Percentiles rank a stretch among this genome's conserved stretches.
Evolutionary conservation across 2,888 invertebrate species (phyloP).

Genomic region (Chydorus sphaericus): DNA sequence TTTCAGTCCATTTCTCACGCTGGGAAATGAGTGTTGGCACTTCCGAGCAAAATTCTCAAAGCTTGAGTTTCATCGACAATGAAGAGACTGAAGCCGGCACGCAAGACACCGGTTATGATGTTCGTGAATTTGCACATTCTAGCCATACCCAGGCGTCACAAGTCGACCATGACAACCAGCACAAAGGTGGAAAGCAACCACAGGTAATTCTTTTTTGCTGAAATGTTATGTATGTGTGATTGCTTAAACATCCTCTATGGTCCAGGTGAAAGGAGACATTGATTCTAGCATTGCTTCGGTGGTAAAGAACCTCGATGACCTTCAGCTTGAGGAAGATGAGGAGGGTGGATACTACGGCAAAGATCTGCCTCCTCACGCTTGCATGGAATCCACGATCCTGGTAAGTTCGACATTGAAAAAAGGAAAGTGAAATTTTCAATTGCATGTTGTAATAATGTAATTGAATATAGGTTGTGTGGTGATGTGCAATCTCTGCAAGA

Average conservation of each 20-base stretch:
- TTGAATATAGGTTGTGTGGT: constrained; percentile 96
- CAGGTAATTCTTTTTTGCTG: not conserved
- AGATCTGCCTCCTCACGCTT: constrained; percentile 88
- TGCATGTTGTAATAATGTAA: no score
- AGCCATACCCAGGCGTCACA: constrained; percentile 64
- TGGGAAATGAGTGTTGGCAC: constrained; percentile 82
- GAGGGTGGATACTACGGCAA: constrained; percentile 75
- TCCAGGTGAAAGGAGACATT: constrained; percentile 9
- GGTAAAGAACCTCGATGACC: constrained; percentile 56
- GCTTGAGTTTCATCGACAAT: constrained; percentile 87
- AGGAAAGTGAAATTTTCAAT: no score
- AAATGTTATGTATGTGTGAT: not conserved
- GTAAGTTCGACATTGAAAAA: no score
- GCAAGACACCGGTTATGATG: constrained; percentile 93
- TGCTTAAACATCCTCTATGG: no score
- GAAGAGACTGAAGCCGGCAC: constrained; percentile 91
- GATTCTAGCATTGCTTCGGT: constrained; percentile 43
- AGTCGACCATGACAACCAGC: constrained; percentile 6
- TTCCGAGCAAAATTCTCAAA: constrained; percentile 88
- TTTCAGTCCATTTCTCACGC: no score
- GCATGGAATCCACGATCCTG: constrained; percentile 95
- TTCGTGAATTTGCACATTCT: constrained; percentile 87
- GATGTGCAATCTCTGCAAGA: constrained; percentile 95
- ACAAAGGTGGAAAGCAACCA: not conserved
- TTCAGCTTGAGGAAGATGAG: constrained; percentile 91